Base-by-base conservation (phyloP, 1,140 invertebrate species). In the Eufriesea mexicana region DNA sequence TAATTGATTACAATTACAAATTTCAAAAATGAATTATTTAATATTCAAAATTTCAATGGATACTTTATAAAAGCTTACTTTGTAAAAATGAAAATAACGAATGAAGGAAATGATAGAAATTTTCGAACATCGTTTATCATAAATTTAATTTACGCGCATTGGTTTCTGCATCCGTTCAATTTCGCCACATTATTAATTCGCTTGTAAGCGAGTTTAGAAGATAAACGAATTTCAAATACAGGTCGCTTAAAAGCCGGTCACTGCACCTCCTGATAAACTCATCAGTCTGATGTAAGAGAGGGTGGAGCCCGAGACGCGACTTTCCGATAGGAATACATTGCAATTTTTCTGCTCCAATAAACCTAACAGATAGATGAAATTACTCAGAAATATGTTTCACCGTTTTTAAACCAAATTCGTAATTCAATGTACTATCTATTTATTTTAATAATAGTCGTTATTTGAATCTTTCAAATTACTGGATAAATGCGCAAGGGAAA, bases 291-390 rank as follows among this genome's bases (percentile, higher is more conserved):
- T 71, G 55, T 35, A 42, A 57, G 4, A 10, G 61, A 54, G 57
- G 28, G 57, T 42, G 28, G 55, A 71, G 66, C 47, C 54, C 71
- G 49, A 25, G 47, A 47, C 20, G 42, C 77, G 25, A n/a, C 20
- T 70, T 42, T 59, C 74, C 74, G 18, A 83, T 77, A 61, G 45
- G 23, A 61, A 83, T 83, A 78, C 80, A 61, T 61, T 45, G 57
- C 75, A 70, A 83, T 78, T 83, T 68, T 70, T 78, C 74, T 70
- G 35, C 81, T 51, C 81, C 35, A 64, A 71, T 83, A 83, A 70
- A 78, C n/a, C 47, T n/a, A 49, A 4, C 7, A 66, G 28, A 68
- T 49, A 55, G 47, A 55, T 70, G n/a, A 70, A 71, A 77, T 68
- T 71, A 77, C 57, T 55, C 23, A 35, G 10, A 25, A 14, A 76